These are phyloP conservation scores for Alligator mississippiensis DNA, from an alignment of 2,113 vertebrate genomes.

Conservation along the genomic window DNA sequence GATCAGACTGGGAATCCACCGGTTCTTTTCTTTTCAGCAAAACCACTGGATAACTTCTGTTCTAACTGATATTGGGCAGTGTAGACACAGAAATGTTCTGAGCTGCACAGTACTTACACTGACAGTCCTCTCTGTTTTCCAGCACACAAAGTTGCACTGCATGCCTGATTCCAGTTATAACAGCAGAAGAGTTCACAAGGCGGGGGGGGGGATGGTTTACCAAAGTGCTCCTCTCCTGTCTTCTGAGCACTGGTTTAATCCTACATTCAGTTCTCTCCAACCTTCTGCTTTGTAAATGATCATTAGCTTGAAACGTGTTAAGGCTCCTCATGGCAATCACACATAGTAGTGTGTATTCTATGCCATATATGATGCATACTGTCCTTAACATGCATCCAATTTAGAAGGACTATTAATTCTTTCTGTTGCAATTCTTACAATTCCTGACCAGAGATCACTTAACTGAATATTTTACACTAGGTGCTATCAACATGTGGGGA, in stretches of 20 bases:
- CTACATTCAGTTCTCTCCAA: not conserved
- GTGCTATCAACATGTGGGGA: not conserved
- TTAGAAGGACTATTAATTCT: not conserved
- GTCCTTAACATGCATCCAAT: not conserved
- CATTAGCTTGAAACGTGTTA: not conserved
- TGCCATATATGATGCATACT: not conserved
- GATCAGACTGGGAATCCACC: not conserved
- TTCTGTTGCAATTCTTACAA: not conserved
- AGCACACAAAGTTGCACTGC: not conserved
- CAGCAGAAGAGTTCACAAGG: not conserved
- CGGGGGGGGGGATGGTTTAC: not conserved
- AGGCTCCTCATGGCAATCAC: not conserved
- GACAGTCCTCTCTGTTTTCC: not conserved
- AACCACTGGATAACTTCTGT: fast-evolving
- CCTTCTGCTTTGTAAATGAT: not conserved
- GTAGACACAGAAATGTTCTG: fast-evolving
- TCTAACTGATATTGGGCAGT: fast-evolving
- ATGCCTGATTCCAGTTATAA: not conserved
- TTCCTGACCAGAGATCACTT: not conserved
- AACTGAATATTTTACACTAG: not conserved
- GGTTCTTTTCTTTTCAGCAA: fast-evolving
- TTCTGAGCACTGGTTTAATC: not conserved
- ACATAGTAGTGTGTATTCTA: not conserved
- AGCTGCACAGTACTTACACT: not conserved
- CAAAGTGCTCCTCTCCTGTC: not conserved